Base-by-base conservation (phyloP, 30 jellyfish, hydroid and myxozoan genomes). In the Mastigias papua region DNA sequence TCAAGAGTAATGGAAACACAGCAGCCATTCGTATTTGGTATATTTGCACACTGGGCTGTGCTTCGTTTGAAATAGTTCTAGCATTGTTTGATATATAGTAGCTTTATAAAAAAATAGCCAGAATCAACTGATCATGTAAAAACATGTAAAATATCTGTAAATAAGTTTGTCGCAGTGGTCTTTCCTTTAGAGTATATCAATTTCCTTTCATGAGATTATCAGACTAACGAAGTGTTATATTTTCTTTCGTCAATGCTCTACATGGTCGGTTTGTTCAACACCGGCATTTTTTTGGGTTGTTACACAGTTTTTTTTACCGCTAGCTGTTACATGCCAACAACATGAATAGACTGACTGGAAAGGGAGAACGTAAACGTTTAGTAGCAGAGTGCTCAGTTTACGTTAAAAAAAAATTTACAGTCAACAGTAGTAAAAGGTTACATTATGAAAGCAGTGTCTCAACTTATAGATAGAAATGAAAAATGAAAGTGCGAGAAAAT, bases 21-120 rank as follows among this genome's bases (percentile, higher is more conserved):
- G 72, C 17, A 10, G 11, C 11, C 8, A 60, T 15, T 65, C 11
- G 77, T 28, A n/a, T 65, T 19, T 65, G 48, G 50, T 65, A 65
- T 6, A 65, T 65, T 10, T 27, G 77, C 77, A 65, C 77, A 65
- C 77, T 65, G 77, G 77, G 77, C 29, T 65, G 77, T 65, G 77
- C 48, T 9, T 65, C 2, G 19, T 21, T 22, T 65, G 3, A 25
- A 6, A 4, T 61, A 61, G 37, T 21, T 2, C 9, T 54, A 16
- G 17, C 67, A 3, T 16, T 54, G 25, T 54, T 54, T 16, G 67
- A 54, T 54, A 21, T 25, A 54, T 54, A 54, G 2, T 54, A 54
- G 67, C 74, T 63, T 63, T 63, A 27, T 63, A 25, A 42, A n/a
- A n/a, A 17, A 11, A 13, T 63, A 63, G 74, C 23, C 5, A 63